These are phyloP conservation scores for Ophion ventricosus DNA, from an alignment of 2,888 invertebrate species.

Conservation along the genomic window DNA sequence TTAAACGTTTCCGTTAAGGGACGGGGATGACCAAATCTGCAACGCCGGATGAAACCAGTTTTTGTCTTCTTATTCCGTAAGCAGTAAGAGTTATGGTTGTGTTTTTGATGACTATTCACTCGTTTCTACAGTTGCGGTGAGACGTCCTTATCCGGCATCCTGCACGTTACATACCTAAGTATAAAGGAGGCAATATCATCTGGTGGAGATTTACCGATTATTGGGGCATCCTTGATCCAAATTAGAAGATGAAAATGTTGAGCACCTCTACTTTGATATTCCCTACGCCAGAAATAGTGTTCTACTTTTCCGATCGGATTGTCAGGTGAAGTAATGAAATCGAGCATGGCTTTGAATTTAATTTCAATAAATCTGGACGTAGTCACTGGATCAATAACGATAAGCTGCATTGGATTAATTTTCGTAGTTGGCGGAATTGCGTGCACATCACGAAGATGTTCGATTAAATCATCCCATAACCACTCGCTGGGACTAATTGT, in stretches of 20 bases:
- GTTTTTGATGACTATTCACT: slow-evolving; percentile 34
- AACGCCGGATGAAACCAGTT: slow-evolving; percentile 33
- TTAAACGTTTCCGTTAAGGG: slow-evolving; percentile 66
- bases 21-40: slow-evolving; percentile 72
- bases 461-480: slow-evolving; percentile 72
- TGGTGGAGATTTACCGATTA: slow-evolving; percentile 64
- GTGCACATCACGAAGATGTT: slow-evolving; percentile 69
- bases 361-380: slow-evolving; percentile 75
- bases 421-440: slow-evolving; percentile 65
- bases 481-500: slow-evolving; percentile 66
- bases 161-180: slow-evolving; percentile 69
- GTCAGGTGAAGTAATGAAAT: slow-evolving; percentile 71
- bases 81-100: slow-evolving; percentile 31
- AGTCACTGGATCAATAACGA: slow-evolving; percentile 75
- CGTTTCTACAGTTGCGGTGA: slow-evolving; percentile 66
- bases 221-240: slow-evolving; percentile 66
- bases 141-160: slow-evolving; percentile 61
- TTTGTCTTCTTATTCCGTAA: slow-evolving; percentile 28
- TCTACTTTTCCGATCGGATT: slow-evolving; percentile 69
- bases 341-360: slow-evolving; percentile 75
- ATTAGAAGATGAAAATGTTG: slow-evolving; percentile 64
- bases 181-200: slow-evolving; percentile 68
- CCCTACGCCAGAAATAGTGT: slow-evolving; percentile 70
- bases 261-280: slow-evolving; percentile 68
- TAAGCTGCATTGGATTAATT: slow-evolving; percentile 67